Evolutionary conservation across 1,140 invertebrate species (phyloP), one percentile per base, ranked within the genome.

Genomic region (Myzus persicae): DNA sequence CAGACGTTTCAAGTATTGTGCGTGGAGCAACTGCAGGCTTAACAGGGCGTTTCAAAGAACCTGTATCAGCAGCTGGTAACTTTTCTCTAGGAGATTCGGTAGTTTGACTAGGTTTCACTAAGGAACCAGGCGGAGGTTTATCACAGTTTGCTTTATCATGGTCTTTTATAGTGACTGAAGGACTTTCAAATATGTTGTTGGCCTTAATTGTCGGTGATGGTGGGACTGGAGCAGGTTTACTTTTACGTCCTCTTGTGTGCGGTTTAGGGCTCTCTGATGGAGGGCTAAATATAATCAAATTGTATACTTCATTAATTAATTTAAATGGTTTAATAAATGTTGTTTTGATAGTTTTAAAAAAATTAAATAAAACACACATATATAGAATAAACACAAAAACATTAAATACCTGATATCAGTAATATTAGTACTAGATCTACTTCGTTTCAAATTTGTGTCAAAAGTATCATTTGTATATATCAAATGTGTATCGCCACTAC

Each of bases 191-290:
- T 38, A 90, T 87, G 46, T 93, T 93, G n/a, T 76, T 90, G 9
- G 44, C 24, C 36, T 90, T 93, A 42, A 22, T 54, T 51, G 88
- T 93, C 26, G 92, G 89, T 85, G 88, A 96, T 5, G 97, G 97
- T 59, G 97, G 96, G 8, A 96, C 96, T 2, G 97, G 97, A 0
- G 97, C 97, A 6, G 96, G 96, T 94, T 97, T 97, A 93, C 97
- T 97, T 95, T 97, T 97, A 94, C 97, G 95, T n/a, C 93, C 93
- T 48, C 97, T 96, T 85, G 96, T 95, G 88, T 96, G 96, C 14
- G 97, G 97, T 94, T 97, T 97, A 42, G 97, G 97, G 94, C 97
- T 97, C 20, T 96, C 97, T 93, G 96, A 95, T 38, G 97, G 96
- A 24, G 97, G 96, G 94, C 96, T 97, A 95, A 96, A 92, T 93